phyloP scores from a whole-genome alignment of 2,113 vertebrate species.

The Chitala chitala region DNA sequence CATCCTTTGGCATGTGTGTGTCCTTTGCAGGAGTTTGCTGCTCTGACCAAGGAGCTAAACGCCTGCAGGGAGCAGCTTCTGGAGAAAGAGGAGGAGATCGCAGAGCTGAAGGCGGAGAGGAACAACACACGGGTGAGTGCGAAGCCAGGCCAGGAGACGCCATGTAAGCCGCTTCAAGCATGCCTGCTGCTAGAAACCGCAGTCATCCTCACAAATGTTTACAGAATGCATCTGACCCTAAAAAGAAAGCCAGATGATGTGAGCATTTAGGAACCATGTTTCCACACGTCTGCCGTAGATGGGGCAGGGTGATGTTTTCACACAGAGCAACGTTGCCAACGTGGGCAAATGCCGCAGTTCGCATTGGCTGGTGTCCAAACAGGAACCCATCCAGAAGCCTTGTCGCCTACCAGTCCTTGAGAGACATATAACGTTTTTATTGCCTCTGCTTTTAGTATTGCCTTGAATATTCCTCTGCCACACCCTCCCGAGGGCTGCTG shows the following conservation, averaged over 20 bases:
- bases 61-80: slow-evolving; percentile 91
- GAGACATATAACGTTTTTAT: slow-evolving; percentile 5
- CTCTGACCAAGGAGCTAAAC: slow-evolving; percentile 94
- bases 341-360: background rate
- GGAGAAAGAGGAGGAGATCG: slow-evolving; percentile 89
- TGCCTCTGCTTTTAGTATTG: slow-evolving; percentile 49
- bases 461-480: slow-evolving; percentile 35
- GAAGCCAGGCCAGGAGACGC: background rate
- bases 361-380: background rate
- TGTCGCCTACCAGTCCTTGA: slow-evolving; percentile 4
- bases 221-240: too few species aligned
- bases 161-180: background rate
- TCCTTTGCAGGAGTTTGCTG: slow-evolving; percentile 86
- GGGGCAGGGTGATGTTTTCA: too few species aligned
- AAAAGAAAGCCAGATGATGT: too few species aligned
- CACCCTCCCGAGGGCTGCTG: background rate
- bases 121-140: slow-evolving; percentile 89
- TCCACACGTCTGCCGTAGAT: background rate
- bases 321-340: background rate
- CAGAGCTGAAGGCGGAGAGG: slow-evolving; percentile 95
- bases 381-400: background rate
- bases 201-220: too few species aligned
- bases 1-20: slow-evolving; percentile 21
- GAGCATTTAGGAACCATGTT: background rate
- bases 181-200: too few species aligned